Conservation (phyloP, 2,888 invertebrate genomes). For the Cerastis leucographa region DNA sequence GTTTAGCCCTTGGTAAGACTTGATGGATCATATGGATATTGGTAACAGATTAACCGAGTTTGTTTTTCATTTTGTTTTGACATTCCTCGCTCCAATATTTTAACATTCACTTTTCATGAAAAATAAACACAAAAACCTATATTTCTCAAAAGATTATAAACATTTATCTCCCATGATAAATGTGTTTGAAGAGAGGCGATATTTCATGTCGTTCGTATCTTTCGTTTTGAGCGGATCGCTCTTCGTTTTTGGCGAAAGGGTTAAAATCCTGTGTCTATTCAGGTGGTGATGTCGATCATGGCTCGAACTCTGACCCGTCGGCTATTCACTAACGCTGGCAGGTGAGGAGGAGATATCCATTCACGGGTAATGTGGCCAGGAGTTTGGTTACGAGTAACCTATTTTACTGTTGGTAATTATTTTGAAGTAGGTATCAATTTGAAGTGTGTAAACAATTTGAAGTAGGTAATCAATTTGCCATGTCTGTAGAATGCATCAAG, state of each 20-base stretch:
- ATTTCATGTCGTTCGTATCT: conserved; percentile 32
- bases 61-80: background rate
- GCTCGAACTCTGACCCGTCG: conserved; percentile 62
- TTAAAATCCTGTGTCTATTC: conserved; percentile 68
- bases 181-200: conserved; percentile 26
- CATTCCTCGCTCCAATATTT: background rate
- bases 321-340: conserved; percentile 72
- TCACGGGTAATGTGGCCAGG: conserved; percentile 57
- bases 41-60: background rate
- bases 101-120: background rate
- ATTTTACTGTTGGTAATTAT: background rate
- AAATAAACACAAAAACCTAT: background rate
- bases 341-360: conserved; percentile 73
- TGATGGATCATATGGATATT: background rate
- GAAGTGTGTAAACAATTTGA: too few relatives aligned
- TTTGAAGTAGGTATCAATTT: background rate
- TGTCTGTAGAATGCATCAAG: too few relatives aligned
- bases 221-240: conserved; percentile 30
- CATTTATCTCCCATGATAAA: conserved; percentile 36
- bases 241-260: conserved; percentile 62
- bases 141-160: conserved; percentile 18
- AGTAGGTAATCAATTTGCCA: too few relatives aligned
- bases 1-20: too few relatives aligned
- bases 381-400: background rate
- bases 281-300: conserved; percentile 72